A percentile compares a stretch with the other conserved stretches of the same genome.
These are phyloP conservation scores for Erpetoichthys calabaricus DNA, from an alignment of 2,797 vertebrate genomes.

Conservation along the genomic window DNA sequence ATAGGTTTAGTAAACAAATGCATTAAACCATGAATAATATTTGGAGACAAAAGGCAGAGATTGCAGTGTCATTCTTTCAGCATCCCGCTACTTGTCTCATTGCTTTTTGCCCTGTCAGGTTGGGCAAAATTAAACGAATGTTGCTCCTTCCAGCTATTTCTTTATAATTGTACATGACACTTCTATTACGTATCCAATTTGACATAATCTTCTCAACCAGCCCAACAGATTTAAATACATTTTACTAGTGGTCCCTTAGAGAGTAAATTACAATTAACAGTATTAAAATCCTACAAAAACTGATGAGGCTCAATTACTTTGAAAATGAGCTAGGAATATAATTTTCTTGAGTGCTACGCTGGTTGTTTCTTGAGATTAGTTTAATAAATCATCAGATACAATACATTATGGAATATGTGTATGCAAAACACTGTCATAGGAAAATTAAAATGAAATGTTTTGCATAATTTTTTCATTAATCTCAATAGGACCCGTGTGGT, in stretches of 20 bases:
- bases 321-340: conserved; percentile 60
- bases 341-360: conserved; percentile 40
- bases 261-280: conserved; percentile 80
- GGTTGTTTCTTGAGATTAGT: conserved; percentile 61
- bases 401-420: conserved; percentile 45
- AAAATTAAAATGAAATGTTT: conserved; percentile 72
- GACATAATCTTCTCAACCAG: conserved; percentile 43
- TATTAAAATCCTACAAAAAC: conserved; percentile 80
- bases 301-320: conserved; percentile 88
- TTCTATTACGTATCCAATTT: conserved; percentile 47
- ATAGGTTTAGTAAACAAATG: background rate
- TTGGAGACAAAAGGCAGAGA: background rate
- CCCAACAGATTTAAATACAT: conserved; percentile 51
- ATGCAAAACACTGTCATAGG: conserved; percentile 61
- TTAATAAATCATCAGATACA: conserved; percentile 77
- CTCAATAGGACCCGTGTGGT: conserved; percentile 75
- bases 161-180: conserved; percentile 48
- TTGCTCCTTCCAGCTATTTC: conserved; percentile 9
- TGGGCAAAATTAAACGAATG: conserved; percentile 15
- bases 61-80: background rate
- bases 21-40: background rate
- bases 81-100: conserved; percentile 6
- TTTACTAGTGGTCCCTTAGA: conserved; percentile 49
- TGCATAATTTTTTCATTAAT: conserved; percentile 90
- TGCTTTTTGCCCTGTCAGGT: conserved; percentile 22